Conservation (phyloP, 2,888 invertebrate species). For the Ophraella communa region DNA sequence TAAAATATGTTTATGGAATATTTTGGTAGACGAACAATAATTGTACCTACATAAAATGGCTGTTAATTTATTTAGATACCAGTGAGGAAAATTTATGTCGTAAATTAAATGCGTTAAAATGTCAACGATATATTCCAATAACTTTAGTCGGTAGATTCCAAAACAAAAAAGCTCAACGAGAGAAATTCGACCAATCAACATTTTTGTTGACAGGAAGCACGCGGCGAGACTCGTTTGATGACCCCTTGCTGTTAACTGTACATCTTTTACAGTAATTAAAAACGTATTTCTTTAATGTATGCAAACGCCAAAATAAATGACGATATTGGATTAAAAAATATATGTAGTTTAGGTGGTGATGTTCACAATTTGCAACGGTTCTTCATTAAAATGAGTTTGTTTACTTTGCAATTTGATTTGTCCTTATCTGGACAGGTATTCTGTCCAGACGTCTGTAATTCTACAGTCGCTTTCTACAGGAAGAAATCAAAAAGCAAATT, state of each 20-base stretch:
- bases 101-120: background rate
- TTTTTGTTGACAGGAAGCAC: background rate
- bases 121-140: background rate
- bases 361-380: background rate
- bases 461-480: too few relatives aligned
- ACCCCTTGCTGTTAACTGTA: background rate
- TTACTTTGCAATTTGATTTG: too few relatives aligned
- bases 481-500: too few relatives aligned
- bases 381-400: too few relatives aligned
- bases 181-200: background rate
- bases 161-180: background rate
- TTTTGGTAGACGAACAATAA: slow-evolving; percentile 2
- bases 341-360: too few relatives aligned
- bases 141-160: background rate
- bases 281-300: background rate
- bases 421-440: too few relatives aligned
- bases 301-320: background rate
- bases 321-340: background rate
- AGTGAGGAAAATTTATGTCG: background rate
- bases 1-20: background rate
- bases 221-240: background rate
- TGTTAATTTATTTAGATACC: background rate
- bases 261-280: background rate
- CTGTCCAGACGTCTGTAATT: too few relatives aligned
- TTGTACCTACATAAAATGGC: background rate